Base-by-base conservation (phyloP, 2,888 invertebrate genomes). In the Morpho helenor region DNA sequence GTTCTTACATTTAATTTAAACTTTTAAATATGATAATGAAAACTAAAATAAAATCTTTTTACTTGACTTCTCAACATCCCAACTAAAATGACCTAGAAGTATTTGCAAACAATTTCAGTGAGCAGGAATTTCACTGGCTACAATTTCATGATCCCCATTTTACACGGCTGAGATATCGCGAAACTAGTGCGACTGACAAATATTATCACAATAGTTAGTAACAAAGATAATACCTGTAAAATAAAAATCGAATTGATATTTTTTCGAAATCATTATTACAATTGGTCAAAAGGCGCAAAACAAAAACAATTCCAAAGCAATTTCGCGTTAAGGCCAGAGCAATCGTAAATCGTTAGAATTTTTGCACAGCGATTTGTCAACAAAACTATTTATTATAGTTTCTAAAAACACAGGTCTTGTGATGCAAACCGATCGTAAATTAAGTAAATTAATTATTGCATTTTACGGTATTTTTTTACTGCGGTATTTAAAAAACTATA, bases 281-380 rank as follows among this genome's bases (percentile, higher is more conserved):
- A 16, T 50, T 50, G 22, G 10, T 77, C 78, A 73, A 81, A 81
- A 80, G 81, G 80, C 82, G 82, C 68, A 69, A 68, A 69, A 70
- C 75, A 76, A 40, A 39, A 75, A 65, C 71, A 75, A 80, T 79
- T 78, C 75, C 70, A 72, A 72, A 68, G 74, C 73, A 74, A 77
- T 75, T 74, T 64, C 61, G 66, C 70, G 66, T 76, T 77, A 64
- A 67, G 56, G 71, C 68, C 76, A 77, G 56, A 51, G 68, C 57
- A 69, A 66, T 61, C 63, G 31, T 16, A 48, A 49, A 31, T 16
- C 43, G 43, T 10, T 8, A 45, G 49, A 44, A 51, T 31, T 44
- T 52, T 52, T 54, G 22, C 49, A 42, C 48, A 10, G 44, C 7
- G 16, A 56, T 58, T 58, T 56, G 58, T 45, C 43, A 58, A 61